phyloP scores from a whole-genome alignment of 2,113 vertebrate species.

The Zosterops borbonicus region DNA sequence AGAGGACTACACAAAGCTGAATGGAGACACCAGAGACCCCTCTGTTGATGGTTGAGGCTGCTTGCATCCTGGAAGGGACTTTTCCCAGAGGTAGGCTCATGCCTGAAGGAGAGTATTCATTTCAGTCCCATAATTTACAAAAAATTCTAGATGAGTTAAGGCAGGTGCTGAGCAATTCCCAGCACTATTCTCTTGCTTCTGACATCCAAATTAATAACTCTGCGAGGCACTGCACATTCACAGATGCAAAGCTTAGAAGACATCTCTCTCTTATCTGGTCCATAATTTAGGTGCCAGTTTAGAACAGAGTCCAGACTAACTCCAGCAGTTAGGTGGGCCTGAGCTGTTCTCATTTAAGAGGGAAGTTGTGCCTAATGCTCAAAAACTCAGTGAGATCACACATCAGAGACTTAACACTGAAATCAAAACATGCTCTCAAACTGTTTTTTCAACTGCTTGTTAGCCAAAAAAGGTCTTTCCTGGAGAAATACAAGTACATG shows the following conservation, averaged over 20 bases:
- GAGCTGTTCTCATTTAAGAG: not conserved
- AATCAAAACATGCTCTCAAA: not conserved
- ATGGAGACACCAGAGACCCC: not conserved
- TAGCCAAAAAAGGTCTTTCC: not conserved
- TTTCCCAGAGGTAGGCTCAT: not conserved
- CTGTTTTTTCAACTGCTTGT: not conserved
- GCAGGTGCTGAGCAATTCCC: not conserved
- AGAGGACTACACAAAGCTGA: not conserved
- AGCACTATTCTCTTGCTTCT: not conserved
- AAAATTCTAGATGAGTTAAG: not conserved
- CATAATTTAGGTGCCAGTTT: not conserved
- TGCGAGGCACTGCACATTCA: not conserved
- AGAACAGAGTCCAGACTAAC: not conserved
- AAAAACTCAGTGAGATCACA: not conserved
- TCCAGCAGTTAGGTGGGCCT: not conserved
- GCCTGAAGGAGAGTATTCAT: not conserved
- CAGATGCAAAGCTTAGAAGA: not conserved
- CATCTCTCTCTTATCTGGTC: not conserved
- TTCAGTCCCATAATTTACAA: not conserved
- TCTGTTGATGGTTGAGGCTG: rapidly evolving
- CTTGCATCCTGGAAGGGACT: not conserved
- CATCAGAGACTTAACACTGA: not conserved
- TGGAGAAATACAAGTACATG: not conserved
- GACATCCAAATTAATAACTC: not conserved
- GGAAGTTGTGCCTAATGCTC: not conserved